phyloP scores from a whole-genome alignment of 2,113 vertebrate species.

The Lepus europaeus region DNA sequence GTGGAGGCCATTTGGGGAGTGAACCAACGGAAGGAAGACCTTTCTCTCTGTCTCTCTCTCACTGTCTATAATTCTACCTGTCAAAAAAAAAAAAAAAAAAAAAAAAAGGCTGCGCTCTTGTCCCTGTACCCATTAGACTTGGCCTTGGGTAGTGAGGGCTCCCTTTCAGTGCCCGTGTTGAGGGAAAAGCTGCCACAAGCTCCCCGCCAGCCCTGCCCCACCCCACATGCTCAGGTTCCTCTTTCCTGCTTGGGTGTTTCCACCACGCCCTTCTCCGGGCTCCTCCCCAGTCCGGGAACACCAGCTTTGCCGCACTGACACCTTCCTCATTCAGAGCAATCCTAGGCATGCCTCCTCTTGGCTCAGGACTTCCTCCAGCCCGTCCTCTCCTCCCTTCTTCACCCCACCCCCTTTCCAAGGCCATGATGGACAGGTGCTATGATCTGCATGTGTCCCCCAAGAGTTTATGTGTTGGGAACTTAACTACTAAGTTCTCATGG shows the following conservation, averaged over 20 bases:
- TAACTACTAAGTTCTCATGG: neutral
- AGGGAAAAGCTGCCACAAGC: neutral
- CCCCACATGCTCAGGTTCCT: neutral
- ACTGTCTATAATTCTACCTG: too few species aligned
- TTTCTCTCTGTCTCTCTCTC: too few species aligned
- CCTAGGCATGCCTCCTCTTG: neutral
- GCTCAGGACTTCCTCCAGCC: neutral
- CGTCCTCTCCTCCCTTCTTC: too few species aligned
- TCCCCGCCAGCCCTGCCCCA: rapidly evolving
- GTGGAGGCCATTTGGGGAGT: too few species aligned
- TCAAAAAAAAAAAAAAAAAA: too few species aligned
- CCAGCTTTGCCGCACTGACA: too few species aligned
- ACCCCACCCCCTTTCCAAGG: neutral
- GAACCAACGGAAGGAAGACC: too few species aligned
- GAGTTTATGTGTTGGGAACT: neutral
- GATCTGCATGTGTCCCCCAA: neutral
- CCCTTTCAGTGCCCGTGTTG: neutral
- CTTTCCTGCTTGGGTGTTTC: neutral
- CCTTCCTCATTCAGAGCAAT: neutral
- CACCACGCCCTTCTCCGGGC: neutral
- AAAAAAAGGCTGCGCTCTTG: neutral
- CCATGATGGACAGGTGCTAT: neutral
- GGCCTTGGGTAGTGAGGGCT: neutral
- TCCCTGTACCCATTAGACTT: neutral
- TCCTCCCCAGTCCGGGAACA: neutral